Evolutionary conservation across 2,113 vertebrate species (phyloP), one percentile per base, ranked within the genome.

Genomic region (Cynocephalus volans): DNA sequence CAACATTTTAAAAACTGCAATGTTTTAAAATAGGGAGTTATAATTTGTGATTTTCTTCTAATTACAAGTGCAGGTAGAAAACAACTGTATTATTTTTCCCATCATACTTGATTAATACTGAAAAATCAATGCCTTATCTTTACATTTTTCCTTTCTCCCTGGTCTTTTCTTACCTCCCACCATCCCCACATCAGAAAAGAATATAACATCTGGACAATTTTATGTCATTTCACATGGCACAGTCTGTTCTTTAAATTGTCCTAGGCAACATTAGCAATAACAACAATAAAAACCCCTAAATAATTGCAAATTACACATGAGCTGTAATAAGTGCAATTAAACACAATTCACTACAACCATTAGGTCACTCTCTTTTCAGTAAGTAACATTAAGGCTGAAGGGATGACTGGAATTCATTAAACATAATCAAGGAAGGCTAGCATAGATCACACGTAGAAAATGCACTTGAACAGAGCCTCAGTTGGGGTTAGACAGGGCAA

Each of bases 261-360:
- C 23, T 94, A 75, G 80, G 73, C 64, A 96, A 89, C 58, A 93
- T 92, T 77, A 89, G 69, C 26, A 96, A 67, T 72, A 95, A 84
- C 62, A 89, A 58, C n/a, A 93, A 82, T 75, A 93, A 93, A 95
- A 83, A 18, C 3, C 21, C 11, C 52, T 62, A 76, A 95, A 52
- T 93, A 90, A 76, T 76, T 95, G 69, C 56, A 97, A 96, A 97
- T 93, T 85, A 82, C 31, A 86, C 33, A 75, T 36, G 75, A 70
- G 24, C 73, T 64, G 24, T 94, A 95, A 83, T 94, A 96, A 96
- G 81, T 94, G 26, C 81, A 95, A 96, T 94, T 96, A 97, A 95
- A 76, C 65, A 94, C 54, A 95, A 97, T 95, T 91, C 62, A 70
- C n/a, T 94, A 64, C 83, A 91, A 97, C 79, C 80, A 88, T 67